Conservation (phyloP, 2,888 invertebrate genomes). For the Sinhomidia bicolor region DNA sequence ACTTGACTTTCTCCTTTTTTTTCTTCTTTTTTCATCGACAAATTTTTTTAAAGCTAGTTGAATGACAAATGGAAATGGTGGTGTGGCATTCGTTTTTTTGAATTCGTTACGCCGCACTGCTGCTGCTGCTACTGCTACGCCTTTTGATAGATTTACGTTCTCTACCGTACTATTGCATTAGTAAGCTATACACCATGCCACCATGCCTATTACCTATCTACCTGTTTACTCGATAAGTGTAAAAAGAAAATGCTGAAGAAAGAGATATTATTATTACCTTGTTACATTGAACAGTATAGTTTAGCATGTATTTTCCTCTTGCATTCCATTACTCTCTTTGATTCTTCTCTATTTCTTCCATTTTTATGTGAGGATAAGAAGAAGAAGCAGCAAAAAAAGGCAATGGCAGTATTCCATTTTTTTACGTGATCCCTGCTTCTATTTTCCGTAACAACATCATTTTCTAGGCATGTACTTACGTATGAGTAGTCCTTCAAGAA, state of each 20-base stretch:
- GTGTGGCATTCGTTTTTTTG: neutral
- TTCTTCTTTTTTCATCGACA: neutral
- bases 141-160: too few species aligned
- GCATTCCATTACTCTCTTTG: neutral
- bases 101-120: neutral
- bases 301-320: conserved; percentile 10
- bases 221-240: neutral
- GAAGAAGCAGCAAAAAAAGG: neutral
- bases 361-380: conserved; percentile 23
- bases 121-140: too few species aligned
- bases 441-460: neutral
- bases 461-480: neutral
- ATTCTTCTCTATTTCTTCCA: neutral
- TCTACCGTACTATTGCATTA: too few species aligned
- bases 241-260: neutral
- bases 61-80: conserved; percentile 1
- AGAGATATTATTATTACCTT: conserved; percentile 4
- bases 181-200: too few species aligned
- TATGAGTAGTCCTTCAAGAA: neutral
- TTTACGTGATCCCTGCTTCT: too few species aligned
- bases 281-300: neutral
- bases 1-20: neutral
- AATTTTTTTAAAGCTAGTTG: conserved; percentile 11
- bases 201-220: neutral
- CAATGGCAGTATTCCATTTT: too few species aligned